Percentiles rank a stretch among this genome's conserved stretches.
phyloP scores from a whole-genome alignment of 1,140 invertebrate genomes.

The Hylaeus volcanicus region DNA sequence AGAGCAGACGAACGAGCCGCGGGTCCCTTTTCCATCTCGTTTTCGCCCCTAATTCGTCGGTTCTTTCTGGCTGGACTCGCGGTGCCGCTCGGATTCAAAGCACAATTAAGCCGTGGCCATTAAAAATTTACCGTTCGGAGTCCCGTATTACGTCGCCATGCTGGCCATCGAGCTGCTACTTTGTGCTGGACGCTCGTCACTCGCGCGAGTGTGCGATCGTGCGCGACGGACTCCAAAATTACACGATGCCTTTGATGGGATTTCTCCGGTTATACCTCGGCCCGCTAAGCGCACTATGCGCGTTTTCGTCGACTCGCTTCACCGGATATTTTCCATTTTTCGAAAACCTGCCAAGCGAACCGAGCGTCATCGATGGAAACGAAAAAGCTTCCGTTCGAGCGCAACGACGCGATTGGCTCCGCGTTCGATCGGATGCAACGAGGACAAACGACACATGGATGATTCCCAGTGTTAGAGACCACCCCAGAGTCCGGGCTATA shows the following conservation, averaged over 20 bases:
- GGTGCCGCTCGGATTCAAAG: constrained; percentile 65
- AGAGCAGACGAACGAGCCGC: constrained; percentile 8
- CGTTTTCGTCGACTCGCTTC: constrained; percentile 11
- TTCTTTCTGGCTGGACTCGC: constrained; percentile 39
- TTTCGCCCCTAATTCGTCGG: constrained; percentile 29
- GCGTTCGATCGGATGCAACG: no score
- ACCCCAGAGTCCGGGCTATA: no score
- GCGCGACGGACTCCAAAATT: constrained; percentile 34
- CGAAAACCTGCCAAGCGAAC: neutral
- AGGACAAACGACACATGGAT: no score
- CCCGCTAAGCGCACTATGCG: constrained; percentile 22
- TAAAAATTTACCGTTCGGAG: constrained; percentile 67
- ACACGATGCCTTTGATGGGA: constrained; percentile 52
- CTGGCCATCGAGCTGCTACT: constrained; percentile 48
- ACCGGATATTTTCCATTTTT: constrained; percentile 14
- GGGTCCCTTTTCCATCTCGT: constrained; percentile 22
- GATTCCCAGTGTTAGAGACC: no score
- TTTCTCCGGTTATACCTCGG: constrained; percentile 32
- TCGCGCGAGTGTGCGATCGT: neutral
- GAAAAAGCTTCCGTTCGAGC: neutral
- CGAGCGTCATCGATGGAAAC: neutral
- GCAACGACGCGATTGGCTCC: no score
- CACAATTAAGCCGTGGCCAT: constrained; percentile 69
- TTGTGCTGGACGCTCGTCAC: constrained; percentile 34
- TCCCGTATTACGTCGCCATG: constrained; percentile 58